Conservation (phyloP, 2,113 vertebrate species). For the Castor canadensis region DNA sequence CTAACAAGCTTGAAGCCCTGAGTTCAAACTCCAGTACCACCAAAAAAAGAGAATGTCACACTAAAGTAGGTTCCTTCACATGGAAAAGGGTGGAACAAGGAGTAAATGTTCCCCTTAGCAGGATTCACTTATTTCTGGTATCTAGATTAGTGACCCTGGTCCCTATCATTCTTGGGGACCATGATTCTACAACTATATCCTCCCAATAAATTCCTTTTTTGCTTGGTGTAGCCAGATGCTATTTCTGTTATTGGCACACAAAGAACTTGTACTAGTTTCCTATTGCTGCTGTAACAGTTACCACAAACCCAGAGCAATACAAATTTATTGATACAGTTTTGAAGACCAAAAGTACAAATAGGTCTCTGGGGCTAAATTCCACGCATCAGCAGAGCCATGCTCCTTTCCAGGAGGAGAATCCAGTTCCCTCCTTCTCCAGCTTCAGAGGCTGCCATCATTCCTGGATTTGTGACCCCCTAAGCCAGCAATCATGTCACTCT, state of each 20-base stretch:
- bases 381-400: background rate
- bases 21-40: too few species aligned
- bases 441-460: background rate
- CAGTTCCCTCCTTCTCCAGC: background rate
- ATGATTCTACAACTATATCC: background rate
- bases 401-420: background rate
- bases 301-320: background rate
- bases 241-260: background rate
- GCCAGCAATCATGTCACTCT: background rate
- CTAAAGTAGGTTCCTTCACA: background rate
- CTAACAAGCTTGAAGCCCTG: too few species aligned
- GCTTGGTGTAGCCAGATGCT: background rate
- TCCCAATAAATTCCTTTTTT: background rate
- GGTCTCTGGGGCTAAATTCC: background rate
- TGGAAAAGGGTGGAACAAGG: background rate
- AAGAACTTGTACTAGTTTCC: slow-evolving; percentile 9
- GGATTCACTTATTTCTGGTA: background rate
- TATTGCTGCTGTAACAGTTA: background rate
- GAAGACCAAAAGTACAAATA: background rate
- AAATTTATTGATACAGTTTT: background rate
- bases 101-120: background rate
- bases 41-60: too few species aligned
- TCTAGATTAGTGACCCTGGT: background rate
- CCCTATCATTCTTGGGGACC: background rate
- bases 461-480: background rate